Conservation (phyloP, 2,888 invertebrate species). For the Rhamnusium bicolor region DNA sequence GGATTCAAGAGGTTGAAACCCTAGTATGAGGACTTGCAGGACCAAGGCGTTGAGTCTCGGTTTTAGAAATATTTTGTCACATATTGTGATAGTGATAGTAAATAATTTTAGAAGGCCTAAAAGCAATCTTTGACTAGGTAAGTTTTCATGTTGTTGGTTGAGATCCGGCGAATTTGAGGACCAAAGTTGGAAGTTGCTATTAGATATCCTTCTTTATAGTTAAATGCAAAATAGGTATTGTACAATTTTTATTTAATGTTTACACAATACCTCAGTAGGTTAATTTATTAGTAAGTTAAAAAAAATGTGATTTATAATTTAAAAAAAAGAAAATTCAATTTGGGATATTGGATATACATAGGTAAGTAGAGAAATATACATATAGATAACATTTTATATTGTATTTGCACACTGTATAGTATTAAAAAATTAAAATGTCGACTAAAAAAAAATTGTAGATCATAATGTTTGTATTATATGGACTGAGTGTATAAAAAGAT, state of each 20-base stretch:
- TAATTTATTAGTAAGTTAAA: conserved; percentile 45
- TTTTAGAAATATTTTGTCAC: conserved; percentile 57
- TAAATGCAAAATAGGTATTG: conserved; percentile 44
- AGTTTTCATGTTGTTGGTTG: neutral
- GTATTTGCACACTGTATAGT: conserved; percentile 34
- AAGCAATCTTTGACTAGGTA: conserved; percentile 26
- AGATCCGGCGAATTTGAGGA: conserved; percentile 16
- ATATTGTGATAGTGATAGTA: conserved; percentile 57
- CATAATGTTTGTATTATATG: conserved; percentile 25
- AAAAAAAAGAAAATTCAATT: conserved; percentile 34
- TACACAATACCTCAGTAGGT: conserved; percentile 49
- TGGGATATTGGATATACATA: conserved; percentile 40
- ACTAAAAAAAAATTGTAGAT: conserved; percentile 30
- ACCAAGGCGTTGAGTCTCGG: conserved; percentile 63
- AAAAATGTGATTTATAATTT: conserved; percentile 50
- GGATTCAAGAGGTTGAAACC: conserved; percentile 85
- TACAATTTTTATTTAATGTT: conserved; percentile 42
- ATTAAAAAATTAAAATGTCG: conserved; percentile 25
- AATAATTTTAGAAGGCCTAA: conserved; percentile 25
- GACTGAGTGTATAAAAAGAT: conserved; percentile 30
- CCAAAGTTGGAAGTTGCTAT: conserved; percentile 38
- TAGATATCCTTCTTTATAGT: conserved; percentile 28
- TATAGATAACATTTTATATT: conserved; percentile 36
- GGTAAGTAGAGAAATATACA: conserved; percentile 29
- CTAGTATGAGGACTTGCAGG: conserved; percentile 71